Evolutionary conservation across 2,888 invertebrate genomes (phyloP).

Genomic region (Philopedon plagiatum): DNA sequence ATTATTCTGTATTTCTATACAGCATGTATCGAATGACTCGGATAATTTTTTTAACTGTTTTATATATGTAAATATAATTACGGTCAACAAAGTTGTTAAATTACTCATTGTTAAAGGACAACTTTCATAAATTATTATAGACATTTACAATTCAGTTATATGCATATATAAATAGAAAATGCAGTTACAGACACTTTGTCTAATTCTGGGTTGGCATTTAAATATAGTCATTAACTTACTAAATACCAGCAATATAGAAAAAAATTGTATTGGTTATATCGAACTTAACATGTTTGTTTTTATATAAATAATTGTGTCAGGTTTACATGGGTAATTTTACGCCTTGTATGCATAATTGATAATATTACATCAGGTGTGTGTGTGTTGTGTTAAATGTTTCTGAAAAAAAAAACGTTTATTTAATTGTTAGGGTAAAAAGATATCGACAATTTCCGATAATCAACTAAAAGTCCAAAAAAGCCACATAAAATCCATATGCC

Average conservation of each 20-base stretch:
- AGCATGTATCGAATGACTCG: too few species aligned
- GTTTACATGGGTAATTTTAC: conserved; percentile 24
- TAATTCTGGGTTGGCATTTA: conserved; percentile 4
- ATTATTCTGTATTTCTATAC: too few species aligned
- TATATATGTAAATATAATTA: too few species aligned
- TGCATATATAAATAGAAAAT: too few species aligned
- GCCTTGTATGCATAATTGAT: conserved; percentile 3
- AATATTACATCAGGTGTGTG: neutral
- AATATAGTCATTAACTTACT: conserved; percentile 9
- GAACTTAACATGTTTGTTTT: conserved; percentile 7
- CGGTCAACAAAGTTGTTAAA: too few species aligned
- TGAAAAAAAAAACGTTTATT: neutral
- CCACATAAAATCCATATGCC: too few species aligned
- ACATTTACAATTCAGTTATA: neutral
- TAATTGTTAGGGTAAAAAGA: too few species aligned
- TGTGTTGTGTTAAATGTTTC: neutral
- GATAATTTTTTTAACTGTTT: too few species aligned
- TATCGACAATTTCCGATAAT: too few species aligned
- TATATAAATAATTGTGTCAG: conserved; percentile 26
- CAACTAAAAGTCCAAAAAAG: too few species aligned
- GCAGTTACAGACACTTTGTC: neutral
- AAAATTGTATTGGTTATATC: conserved; percentile 8
- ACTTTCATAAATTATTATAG: neutral
- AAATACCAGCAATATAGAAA: neutral
- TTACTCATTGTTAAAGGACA: neutral